phyloP scores from a whole-genome alignment of 2,113 vertebrate genomes.

The Oxyruncus cristatus region DNA sequence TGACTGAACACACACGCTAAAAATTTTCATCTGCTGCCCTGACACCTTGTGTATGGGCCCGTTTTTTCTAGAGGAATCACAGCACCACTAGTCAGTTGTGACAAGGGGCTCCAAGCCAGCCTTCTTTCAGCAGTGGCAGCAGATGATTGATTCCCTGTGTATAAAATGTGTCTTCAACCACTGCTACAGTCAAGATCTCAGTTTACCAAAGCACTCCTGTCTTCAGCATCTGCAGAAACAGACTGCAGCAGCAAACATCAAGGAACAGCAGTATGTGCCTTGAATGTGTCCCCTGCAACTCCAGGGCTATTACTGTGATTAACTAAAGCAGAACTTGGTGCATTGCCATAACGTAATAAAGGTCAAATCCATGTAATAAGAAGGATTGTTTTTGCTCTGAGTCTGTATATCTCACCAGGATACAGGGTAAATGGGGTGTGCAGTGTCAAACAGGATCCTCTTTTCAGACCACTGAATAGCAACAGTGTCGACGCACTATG shows the following conservation, averaged over 20 bases:
- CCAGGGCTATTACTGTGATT: background rate
- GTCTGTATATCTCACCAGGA: background rate
- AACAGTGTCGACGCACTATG: background rate
- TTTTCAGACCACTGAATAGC: conserved; percentile 19
- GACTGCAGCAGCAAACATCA: background rate
- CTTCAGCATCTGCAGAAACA: background rate
- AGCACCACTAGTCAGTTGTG: background rate
- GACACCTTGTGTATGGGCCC: background rate
- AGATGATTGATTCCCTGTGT: background rate
- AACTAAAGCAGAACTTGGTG: conserved; percentile 22
- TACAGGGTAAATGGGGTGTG: background rate
- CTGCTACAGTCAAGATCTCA: background rate
- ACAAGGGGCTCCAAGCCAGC: background rate
- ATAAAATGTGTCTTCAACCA: background rate
- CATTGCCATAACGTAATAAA: background rate
- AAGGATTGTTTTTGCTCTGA: background rate
- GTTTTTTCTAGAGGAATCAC: background rate
- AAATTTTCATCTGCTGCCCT: background rate
- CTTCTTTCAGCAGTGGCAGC: background rate
- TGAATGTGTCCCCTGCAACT: background rate
- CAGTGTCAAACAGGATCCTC: background rate
- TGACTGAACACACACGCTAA: background rate
- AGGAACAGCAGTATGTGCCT: background rate
- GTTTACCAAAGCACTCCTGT: background rate
- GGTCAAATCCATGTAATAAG: background rate